Evolutionary conservation across 1,140 invertebrate genomes (phyloP), one percentile per base, ranked within the genome.

Genomic region (Drosophila parvula): DNA sequence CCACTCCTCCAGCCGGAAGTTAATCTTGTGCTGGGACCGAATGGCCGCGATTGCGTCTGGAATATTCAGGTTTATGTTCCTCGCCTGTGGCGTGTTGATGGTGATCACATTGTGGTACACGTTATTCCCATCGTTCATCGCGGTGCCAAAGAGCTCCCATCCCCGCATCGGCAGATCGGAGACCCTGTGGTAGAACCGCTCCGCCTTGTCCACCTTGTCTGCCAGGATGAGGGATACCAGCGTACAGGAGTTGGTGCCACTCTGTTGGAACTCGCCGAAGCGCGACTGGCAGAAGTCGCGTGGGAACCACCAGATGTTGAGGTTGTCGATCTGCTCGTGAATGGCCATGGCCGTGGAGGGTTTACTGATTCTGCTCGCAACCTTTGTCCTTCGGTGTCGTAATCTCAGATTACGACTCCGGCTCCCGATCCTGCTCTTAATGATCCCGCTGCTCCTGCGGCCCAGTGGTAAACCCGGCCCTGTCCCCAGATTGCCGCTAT

Each of bases 281-380:
- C 86, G 75, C 28, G 90, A 91, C 60, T 91, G 90, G 36, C 90
- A 90, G 47, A 91, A 91, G 45, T 89, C 81, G 16, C 75, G 81
- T 6, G 90, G 90, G 16, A 91, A 91, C 90, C 90, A 91, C 90
- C 90, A 91, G 67, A 91, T 90, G 70, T 91, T 90, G 5, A 91
- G 67, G 40, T 90, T 91, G 56, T 90, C 83, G 51, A 89, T 82
- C 78, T 89, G 83, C 73, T 91, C 90, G 36, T 82, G 81, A 27
- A 91, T 74, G 58, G 90, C 90, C 90, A 91, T 91, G 40, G 30
- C 69, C 22, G 11, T 44, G 27, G 40, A n/a, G 7, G 38, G 56
- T 40, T n/a, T 11, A 7, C 32, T 36, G 32, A 18, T 43, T 40
- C 22, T 48, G 27, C 12, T 55, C 5, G 38, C 18, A n/a, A 44